phyloP scores from a whole-genome alignment of 2,113 vertebrate species.

The Peucedramus taeniatus region DNA sequence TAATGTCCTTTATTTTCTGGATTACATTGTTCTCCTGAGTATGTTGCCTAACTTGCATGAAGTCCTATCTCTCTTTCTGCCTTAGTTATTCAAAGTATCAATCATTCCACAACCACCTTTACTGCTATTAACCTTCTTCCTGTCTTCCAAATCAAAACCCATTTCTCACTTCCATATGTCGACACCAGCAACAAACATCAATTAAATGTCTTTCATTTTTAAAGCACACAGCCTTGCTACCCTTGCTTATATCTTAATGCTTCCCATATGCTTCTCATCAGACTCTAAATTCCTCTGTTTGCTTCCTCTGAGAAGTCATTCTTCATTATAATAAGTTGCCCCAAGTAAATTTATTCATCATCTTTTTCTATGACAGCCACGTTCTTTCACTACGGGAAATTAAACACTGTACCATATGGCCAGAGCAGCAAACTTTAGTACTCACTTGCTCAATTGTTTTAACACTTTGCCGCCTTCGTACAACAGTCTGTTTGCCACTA shows the following conservation, averaged over 20 bases:
- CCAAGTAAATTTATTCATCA: slow-evolving; percentile 82
- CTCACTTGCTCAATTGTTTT: slow-evolving; percentile 81
- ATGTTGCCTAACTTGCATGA: slow-evolving; percentile 9
- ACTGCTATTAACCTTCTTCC: slow-evolving; percentile 74
- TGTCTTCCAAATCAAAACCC: slow-evolving; percentile 74
- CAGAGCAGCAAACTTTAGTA: slow-evolving; percentile 79
- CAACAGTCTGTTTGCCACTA: slow-evolving; percentile 78
- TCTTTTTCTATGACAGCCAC: slow-evolving; percentile 78
- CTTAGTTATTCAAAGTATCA: slow-evolving; percentile 52
- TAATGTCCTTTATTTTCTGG: slow-evolving; percentile 52
- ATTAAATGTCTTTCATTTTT: slow-evolving; percentile 75
- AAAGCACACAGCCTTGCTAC: slow-evolving; percentile 61
- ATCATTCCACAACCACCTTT: slow-evolving; percentile 75
- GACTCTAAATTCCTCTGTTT: slow-evolving; percentile 71
- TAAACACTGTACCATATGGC: slow-evolving; percentile 83
- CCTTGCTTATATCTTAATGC: slow-evolving; percentile 73
- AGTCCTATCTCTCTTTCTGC: slow-evolving; percentile 16
- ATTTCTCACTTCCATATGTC: slow-evolving; percentile 79
- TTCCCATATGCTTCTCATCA: slow-evolving; percentile 77
- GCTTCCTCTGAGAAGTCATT: slow-evolving; percentile 76
- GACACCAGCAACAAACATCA: slow-evolving; percentile 70
- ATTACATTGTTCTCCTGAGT: slow-evolving; percentile 57
- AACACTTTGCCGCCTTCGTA: slow-evolving; percentile 80
- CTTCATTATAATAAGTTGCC: slow-evolving; percentile 82
- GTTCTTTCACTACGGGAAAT: slow-evolving; percentile 80